Base-by-base conservation (phyloP, 2,797 vertebrate genomes). In the Euphonia xanthogaster region DNA sequence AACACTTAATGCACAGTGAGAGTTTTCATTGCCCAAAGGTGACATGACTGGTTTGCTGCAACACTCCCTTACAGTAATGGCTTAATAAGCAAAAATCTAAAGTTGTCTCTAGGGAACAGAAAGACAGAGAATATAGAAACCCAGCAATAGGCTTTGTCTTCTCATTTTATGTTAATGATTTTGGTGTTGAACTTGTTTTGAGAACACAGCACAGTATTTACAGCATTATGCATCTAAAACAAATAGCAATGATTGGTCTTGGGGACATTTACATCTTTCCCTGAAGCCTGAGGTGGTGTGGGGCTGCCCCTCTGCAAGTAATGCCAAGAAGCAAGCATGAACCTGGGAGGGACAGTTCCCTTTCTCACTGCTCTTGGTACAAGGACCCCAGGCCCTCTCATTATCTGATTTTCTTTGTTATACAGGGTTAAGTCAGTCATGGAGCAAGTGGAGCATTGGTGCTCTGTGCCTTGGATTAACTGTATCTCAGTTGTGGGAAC, bases 1-100 rank as follows among this genome's bases (percentile, higher is more conserved):
- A 35, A 35, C 27, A 72, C 42, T 88, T 95, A 66, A 68, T 39
- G 37, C 5, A 30, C 19, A 51, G 39, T 28, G 50, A 86, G 73
- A 62, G n/a, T 58, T 90, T 89, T 81, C 47, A 18, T 62, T 31
- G 57, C 65, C 79, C 47, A 61, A 61, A 83, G 42, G 54, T 88
- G 65, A 57, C 61, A 17, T n/a, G 53, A 74, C 23, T 45, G 14
- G 39, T 71, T 68, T 90, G 47, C 40, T 75, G 40, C 35, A 88
- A 13, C 18, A 8, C 3, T 78, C 35, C 20, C 18, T 57, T 45
- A 9, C 13, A 37, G 47, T 45, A 15, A 39, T 68, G 54, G 14
- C 27, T 78, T 90, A 55, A 72, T 51, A 62, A 83, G 47, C 30
- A 83, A 72, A 88, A 88, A 68, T 30, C 47, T 63, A 19, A 60